Conservation (phyloP, 2,797 vertebrate genomes). For the Sarcophilus harrisii region DNA sequence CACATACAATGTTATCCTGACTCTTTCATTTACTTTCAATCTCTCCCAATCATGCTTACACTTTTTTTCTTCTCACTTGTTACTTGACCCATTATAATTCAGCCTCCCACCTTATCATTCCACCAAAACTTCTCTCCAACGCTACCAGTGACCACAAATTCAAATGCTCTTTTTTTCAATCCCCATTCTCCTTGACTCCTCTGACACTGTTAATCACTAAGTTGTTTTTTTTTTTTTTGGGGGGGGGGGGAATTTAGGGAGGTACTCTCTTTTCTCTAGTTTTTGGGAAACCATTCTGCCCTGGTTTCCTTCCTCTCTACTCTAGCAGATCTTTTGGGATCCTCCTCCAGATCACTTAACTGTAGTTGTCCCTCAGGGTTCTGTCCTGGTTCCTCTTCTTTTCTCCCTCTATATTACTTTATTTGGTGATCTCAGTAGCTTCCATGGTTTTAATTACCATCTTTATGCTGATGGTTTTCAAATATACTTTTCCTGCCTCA, state of each 20-base stretch:
- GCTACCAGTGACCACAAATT: not conserved
- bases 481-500: not conserved
- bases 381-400: not conserved
- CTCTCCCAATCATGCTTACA: not conserved
- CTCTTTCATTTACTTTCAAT: not conserved
- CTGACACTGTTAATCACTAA: not conserved
- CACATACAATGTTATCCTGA: not conserved
- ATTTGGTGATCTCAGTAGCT: not conserved
- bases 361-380: not conserved
- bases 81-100: not conserved
- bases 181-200: not conserved
- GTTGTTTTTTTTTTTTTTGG: no score
- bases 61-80: not conserved
- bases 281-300: not conserved
- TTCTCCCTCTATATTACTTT: not conserved
- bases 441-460: not conserved
- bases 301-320: not conserved
- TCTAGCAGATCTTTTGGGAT: not conserved
- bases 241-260: no score
- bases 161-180: not conserved
- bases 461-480: not conserved
- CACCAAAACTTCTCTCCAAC: not conserved
- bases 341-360: not conserved
- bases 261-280: not conserved
- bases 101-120: not conserved